These are phyloP conservation scores for Tokudaia tokunoshimensis DNA, from an alignment of 2,797 vertebrate genomes.

Conservation along the genomic window DNA sequence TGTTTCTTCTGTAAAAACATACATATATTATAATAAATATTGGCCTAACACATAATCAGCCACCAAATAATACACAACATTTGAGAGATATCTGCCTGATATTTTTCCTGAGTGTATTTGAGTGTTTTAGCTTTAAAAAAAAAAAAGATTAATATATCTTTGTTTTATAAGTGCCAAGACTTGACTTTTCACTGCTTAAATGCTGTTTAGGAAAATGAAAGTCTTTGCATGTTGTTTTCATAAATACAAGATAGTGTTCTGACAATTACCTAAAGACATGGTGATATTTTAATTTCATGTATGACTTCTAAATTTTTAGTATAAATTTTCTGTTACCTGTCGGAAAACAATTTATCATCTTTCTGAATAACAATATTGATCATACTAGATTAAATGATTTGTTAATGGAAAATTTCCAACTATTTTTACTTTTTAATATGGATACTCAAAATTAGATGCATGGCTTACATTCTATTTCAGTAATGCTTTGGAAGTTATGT, in stretches of 20 bases:
- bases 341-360: neutral
- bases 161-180: neutral
- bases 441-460: neutral
- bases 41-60: neutral
- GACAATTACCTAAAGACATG: neutral
- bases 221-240: neutral
- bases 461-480: neutral
- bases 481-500: conserved; percentile 46
- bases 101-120: conserved; percentile 10
- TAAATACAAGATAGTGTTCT: conserved; percentile 19
- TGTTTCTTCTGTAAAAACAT: conserved; percentile 12
- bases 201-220: conserved; percentile 53
- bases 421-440: conserved; percentile 30
- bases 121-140: neutral
- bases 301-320: neutral
- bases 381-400: neutral
- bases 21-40: conserved; percentile 26
- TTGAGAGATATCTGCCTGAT: conserved; percentile 18
- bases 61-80: neutral
- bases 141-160: neutral
- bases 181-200: conserved; percentile 27
- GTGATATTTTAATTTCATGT: neutral
- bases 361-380: neutral
- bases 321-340: neutral
- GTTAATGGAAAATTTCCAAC: neutral